Percentiles rank a stretch among this genome's conserved stretches.
Evolutionary conservation across 2,113 vertebrate species (phyloP).

Genomic region (Heliornis fulica): DNA sequence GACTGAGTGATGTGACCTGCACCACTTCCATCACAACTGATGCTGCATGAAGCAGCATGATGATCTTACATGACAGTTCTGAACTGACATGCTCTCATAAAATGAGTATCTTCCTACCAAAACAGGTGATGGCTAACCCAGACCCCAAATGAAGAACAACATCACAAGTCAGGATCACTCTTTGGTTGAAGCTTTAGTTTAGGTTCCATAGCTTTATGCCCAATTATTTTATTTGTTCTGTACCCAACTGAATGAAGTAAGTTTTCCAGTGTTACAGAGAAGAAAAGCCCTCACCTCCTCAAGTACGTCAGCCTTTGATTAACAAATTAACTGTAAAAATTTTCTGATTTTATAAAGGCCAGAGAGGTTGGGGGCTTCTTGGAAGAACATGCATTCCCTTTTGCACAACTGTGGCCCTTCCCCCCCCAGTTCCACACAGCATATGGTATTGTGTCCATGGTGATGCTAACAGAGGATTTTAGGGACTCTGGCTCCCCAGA

Average conservation of each 20-base stretch:
- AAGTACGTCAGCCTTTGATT: neutral
- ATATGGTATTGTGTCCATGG: neutral
- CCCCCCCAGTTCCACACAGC: rapidly evolving
- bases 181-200: neutral
- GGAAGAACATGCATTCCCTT: neutral
- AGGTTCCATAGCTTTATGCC: neutral
- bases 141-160: rapidly evolving
- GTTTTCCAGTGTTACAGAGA: neutral
- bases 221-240: neutral
- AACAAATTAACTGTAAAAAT: too few species aligned
- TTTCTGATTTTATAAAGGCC: too few species aligned
- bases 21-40: neutral
- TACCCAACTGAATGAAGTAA: neutral
- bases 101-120: neutral
- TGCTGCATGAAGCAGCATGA: neutral
- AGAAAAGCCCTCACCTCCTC: neutral
- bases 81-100: neutral
- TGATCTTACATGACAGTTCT: neutral
- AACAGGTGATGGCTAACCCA: neutral
- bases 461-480: neutral
- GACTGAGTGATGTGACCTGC: rapidly evolving
- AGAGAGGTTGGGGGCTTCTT: neutral
- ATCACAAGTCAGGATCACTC: neutral
- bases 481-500: neutral
- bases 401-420: neutral